These are phyloP conservation scores for Enteromius unitaeniatus DNA, from an alignment of 2,797 vertebrate species.

Conservation along the genomic window DNA sequence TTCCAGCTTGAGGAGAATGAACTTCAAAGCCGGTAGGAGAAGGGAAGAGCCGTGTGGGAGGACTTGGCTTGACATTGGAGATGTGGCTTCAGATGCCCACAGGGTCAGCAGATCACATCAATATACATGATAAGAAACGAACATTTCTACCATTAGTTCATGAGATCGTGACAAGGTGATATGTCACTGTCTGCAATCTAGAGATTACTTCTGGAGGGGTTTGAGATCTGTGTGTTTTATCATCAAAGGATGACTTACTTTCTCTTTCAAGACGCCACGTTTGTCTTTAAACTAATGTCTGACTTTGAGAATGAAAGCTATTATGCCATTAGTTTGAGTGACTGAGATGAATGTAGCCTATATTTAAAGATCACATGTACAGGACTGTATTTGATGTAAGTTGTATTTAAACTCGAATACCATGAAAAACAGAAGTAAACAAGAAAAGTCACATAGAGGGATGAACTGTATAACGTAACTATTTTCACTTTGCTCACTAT, in stretches of 20 bases:
- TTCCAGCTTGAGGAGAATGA: slow-evolving; percentile 32
- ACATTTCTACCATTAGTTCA: slow-evolving; percentile 55
- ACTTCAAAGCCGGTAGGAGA: slow-evolving; percentile 52
- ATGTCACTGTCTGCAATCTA: slow-evolving; percentile 55
- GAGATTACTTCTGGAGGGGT: slow-evolving; percentile 55
- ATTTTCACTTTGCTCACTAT: neutral
- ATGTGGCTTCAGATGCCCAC: slow-evolving; percentile 47
- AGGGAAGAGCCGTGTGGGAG: slow-evolving; percentile 20
- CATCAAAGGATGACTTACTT: slow-evolving; percentile 60
- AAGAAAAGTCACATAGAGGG: neutral
- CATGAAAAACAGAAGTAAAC: neutral
- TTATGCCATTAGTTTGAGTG: slow-evolving; percentile 18
- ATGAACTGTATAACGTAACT: neutral
- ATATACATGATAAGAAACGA: slow-evolving; percentile 62
- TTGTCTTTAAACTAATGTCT: slow-evolving; percentile 47
- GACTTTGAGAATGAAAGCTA: slow-evolving; percentile 28
- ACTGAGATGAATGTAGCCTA: neutral
- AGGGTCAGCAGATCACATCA: slow-evolving; percentile 63
- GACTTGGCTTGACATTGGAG: slow-evolving; percentile 33
- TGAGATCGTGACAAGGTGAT: slow-evolving; percentile 55
- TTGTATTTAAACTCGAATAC: neutral
- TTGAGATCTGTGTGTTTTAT: slow-evolving; percentile 53
- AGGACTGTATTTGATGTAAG: neutral
- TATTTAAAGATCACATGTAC: neutral
- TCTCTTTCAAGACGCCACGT: slow-evolving; percentile 51